Percentiles rank a stretch among this genome's conserved stretches.
phyloP scores from a whole-genome alignment of 2,797 vertebrate species.

The Pelobates cultripes region DNA sequence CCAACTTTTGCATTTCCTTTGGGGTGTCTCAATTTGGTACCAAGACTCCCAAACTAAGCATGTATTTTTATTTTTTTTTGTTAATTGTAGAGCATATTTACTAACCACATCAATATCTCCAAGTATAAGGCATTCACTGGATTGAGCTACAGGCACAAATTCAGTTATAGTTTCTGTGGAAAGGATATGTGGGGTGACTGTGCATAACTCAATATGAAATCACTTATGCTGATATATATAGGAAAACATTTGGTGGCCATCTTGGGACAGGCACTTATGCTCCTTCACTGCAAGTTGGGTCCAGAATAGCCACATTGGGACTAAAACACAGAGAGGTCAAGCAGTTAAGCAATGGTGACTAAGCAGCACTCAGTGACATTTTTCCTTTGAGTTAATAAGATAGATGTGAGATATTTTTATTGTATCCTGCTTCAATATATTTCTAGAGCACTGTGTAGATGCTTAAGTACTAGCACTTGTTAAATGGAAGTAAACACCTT shows the following conservation, averaged over 20 bases:
- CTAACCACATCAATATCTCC: constrained; percentile 1
- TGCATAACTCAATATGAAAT: background rate
- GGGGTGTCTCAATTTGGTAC: too few species aligned
- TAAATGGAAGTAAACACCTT: too few species aligned
- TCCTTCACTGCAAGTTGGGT: constrained; percentile 12
- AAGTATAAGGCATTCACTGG: constrained; percentile 27
- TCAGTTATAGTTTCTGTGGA: constrained; percentile 2
- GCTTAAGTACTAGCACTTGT: too few species aligned
- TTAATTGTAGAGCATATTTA: background rate
- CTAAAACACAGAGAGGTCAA: background rate
- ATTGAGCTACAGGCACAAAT: constrained; percentile 36
- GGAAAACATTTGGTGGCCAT: background rate
- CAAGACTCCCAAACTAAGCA: too few species aligned
- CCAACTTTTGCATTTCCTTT: too few species aligned
- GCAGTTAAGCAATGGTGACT: background rate
- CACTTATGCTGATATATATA: constrained; percentile 11
- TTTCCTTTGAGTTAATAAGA: too few species aligned
- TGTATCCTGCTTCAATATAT: too few species aligned
- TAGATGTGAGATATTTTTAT: too few species aligned
- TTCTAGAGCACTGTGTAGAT: too few species aligned
- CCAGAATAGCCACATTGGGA: constrained; percentile 8
- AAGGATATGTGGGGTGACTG: background rate
- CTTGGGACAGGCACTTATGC: constrained; percentile 15
- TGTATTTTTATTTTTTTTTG: too few species aligned
- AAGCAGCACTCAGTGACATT: too few species aligned